Evolutionary conservation across 2,888 invertebrate species (phyloP), one percentile per base, ranked within the genome.

Genomic region (Gymnocheta viridis): DNA sequence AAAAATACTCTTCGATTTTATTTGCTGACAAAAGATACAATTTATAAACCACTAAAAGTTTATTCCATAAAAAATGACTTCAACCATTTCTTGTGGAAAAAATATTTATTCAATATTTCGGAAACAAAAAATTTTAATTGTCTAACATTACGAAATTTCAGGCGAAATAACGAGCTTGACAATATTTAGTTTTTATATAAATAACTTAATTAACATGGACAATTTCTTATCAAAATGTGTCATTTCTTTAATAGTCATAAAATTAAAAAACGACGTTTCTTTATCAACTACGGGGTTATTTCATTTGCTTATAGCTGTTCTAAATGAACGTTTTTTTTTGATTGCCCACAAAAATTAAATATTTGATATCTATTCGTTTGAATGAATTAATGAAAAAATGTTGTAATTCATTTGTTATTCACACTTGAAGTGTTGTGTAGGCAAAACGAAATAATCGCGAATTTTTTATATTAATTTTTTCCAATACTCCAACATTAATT

Each of bases 401-500:
- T 70, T 80, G 80, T 80, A 58, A 83, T 54, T 77, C 66, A 80
- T 83, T 83, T 76, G 79, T 76, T 83, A 51, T 80, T 83, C 76
- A 83, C 83, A 83, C 83, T 83, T 76, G n/a, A 70, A 66, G 79
- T 76, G 74, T 58, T 49, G 67, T 69, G 80, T 54, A 66, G 80
- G 41, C 38, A 64, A 79, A 79, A 79, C 47, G 38, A 64, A 79
- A 64, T 64, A 66, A 79, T 64, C 49, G 24, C 19, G 60, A 60
- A 6, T 66, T 54, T 41, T 44, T 77, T 51, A 38, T 44, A 4
- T 47, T 44, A 1, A 17, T n/a, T 49, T 38, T 32, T 54, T 49
- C 60, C 14, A 19, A 54, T 12, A 76, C 27, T 44, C n/a, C 74
- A 76, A 47, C 29, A 35, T 60, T 12, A 24, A 60, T 35, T 32